Percentiles rank a stretch among this genome's conserved stretches.
Conservation (phyloP, 2,113 vertebrate genomes). For the Nycticebus coucang region DNA sequence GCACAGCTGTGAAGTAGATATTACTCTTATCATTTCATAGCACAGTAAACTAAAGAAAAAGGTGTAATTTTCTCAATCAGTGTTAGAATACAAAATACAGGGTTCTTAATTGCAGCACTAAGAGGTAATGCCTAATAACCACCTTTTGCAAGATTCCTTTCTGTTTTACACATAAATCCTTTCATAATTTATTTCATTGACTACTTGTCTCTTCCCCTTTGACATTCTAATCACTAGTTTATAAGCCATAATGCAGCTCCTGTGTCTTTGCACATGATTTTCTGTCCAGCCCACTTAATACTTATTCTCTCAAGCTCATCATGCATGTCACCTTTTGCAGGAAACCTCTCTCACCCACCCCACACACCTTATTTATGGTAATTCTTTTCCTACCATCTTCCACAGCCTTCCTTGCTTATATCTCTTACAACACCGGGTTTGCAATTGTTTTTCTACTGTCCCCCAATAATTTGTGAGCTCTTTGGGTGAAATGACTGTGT, state of each 20-base stretch:
- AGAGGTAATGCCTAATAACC: neutral
- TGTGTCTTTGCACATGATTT: neutral
- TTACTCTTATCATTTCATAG: neutral
- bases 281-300: neutral
- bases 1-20: neutral
- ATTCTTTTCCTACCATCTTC: neutral
- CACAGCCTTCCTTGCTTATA: neutral
- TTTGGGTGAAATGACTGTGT: neutral
- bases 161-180: neutral
- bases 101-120: neutral
- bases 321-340: neutral
- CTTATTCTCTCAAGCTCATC: neutral
- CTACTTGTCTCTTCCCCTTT: neutral
- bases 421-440: neutral
- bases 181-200: neutral
- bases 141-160: neutral
- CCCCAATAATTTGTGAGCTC: neutral
- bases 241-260: neutral
- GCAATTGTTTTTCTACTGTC: neutral
- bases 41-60: neutral
- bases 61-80: neutral
- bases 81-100: neutral
- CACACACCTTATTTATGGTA: rapidly evolving
- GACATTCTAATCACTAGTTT: neutral
- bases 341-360: rapidly evolving